These are phyloP conservation scores for Syngnathoides biaculeatus DNA, from an alignment of 2,113 vertebrate species.

Conservation along the genomic window DNA sequence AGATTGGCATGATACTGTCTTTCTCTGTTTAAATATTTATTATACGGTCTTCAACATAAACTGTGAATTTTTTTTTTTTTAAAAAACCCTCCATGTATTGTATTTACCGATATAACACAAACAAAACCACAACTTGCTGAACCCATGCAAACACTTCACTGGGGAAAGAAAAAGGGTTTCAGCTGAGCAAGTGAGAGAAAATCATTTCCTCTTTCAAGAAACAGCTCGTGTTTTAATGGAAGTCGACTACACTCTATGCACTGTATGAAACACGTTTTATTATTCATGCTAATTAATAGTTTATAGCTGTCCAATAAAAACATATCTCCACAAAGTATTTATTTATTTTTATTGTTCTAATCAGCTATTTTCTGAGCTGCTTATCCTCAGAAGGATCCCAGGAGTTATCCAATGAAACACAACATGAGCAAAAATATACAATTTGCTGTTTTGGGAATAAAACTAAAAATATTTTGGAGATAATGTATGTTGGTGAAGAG, in stretches of 20 bases:
- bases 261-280: not conserved
- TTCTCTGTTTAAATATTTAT: not conserved
- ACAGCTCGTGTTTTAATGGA: conserved; percentile 5
- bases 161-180: conserved; percentile 8
- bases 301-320: too few species aligned
- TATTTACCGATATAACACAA: not conserved
- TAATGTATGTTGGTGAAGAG: too few species aligned
- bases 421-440: too few species aligned
- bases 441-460: too few species aligned
- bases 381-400: too few species aligned
- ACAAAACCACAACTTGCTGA: not conserved
- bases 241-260: too few species aligned
- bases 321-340: too few species aligned
- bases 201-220: conserved; percentile 45
- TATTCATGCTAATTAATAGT: not conserved
- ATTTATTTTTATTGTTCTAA: too few species aligned
- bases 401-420: too few species aligned
- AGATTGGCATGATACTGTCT: not conserved
- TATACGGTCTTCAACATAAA: not conserved
- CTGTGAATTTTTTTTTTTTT: too few species aligned
- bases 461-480: too few species aligned
- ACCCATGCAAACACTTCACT: not conserved
- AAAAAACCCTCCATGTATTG: not conserved
- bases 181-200: conserved; percentile 1
- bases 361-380: too few species aligned